Percentiles rank a stretch among this genome's conserved stretches.
Conservation (phyloP, 1,140 invertebrate species). For the Penaeus japonicus region DNA sequence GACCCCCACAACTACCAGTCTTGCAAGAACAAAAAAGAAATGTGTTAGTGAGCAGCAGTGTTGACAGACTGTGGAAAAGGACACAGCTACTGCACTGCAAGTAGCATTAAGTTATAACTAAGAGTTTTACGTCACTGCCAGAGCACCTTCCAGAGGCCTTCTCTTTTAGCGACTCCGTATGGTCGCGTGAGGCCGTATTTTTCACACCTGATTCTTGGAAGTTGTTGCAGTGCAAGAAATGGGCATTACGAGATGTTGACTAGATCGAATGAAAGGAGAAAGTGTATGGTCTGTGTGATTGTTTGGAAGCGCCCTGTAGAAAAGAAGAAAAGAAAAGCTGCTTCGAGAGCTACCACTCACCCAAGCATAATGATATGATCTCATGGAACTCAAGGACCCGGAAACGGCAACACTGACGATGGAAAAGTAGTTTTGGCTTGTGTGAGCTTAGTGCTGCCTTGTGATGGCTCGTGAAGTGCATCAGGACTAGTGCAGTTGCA, state of each 20-base stretch:
- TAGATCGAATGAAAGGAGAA: conserved; percentile 26
- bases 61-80: background rate
- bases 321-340: background rate
- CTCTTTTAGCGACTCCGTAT: conserved; percentile 29
- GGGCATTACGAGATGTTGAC: conserved; percentile 45
- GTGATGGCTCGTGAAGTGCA: conserved; percentile 28
- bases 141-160: conserved; percentile 53
- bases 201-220: conserved; percentile 31
- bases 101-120: conserved; percentile 34
- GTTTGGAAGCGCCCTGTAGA: background rate
- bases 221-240: conserved; percentile 44
- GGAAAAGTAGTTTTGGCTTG: conserved; percentile 2
- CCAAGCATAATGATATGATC: conserved; percentile 48
- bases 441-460: conserved; percentile 4
- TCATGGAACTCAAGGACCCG: conserved; percentile 49
- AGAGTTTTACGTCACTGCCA: conserved; percentile 47
- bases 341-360: conserved; percentile 10
- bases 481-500: conserved; percentile 32
- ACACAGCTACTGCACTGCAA: conserved; percentile 11
- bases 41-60: conserved; percentile 31
- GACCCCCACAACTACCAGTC: background rate
- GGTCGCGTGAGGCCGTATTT: conserved; percentile 41
- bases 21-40: conserved; percentile 2
- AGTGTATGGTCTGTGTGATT: background rate
- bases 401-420: conserved; percentile 27